Evolutionary conservation across 2,888 invertebrate species (phyloP), one percentile per base, ranked within the genome.

Genomic region (Eupithecia dodoneata): DNA sequence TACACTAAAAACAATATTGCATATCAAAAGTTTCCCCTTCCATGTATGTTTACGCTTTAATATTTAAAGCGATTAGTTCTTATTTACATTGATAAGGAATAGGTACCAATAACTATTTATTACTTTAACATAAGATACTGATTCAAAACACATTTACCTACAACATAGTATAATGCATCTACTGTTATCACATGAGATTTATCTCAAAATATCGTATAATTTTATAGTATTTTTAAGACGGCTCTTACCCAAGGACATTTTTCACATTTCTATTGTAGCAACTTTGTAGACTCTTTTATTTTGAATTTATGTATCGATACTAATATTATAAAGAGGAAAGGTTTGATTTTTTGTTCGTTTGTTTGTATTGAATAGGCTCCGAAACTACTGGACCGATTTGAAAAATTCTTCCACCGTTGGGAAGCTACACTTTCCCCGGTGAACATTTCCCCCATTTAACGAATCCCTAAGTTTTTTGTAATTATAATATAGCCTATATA

Each of bases 51-150:
- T 45, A 45, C 45, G 45, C 67, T 69, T 69, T 69, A 69, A 80
- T 79, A 80, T 80, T 81, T 81, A 81, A 79, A 81, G 80, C 80
- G 71, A 69, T 41, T 76, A 76, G 69, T 70, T 77, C 72, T 42
- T 78, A 75, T 41, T 71, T 69, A 66, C 13, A 42, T 42, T 41
- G 7, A 7, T 66, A 66, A 66, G 30, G 13, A 42, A 42, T 66
- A 66, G 13, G 41, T 42, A 66, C 66, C 66, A 15, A 66, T 66
- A 42, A 42, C 66, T 66, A 66, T 70, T 70, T 70, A 70, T 70
- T 70, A 12, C 49, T 4, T 66, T 6, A 30, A 66, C 42, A 7
- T 66, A 66, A 66, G 42, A 66, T 66, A 65, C 7, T 42, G 13
- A 42, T 42, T 42, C 42, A 15, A 66, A 66, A 15, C 63, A 30